A percentile compares a stretch with the other conserved stretches of the same genome.
Conservation (phyloP, 2,797 vertebrate species). For the Eulemur mongoz region DNA sequence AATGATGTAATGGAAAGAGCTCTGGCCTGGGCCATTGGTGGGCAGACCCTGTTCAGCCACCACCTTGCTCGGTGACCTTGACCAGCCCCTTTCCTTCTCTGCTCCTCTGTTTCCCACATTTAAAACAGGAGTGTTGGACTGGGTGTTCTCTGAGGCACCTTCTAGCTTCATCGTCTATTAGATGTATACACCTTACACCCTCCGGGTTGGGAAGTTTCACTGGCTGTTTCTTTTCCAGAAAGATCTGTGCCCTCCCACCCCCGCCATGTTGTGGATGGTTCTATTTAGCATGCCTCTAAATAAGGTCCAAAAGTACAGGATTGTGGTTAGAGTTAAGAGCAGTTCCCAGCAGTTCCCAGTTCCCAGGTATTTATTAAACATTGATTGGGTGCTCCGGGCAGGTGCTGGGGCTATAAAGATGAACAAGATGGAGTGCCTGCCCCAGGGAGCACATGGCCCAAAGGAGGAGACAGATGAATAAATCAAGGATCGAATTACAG, state of each 20-base stretch:
- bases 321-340: not conserved
- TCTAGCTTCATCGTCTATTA: not conserved
- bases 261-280: not conserved
- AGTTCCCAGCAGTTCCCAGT: not conserved
- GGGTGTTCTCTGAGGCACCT: not conserved
- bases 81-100: not conserved
- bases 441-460: not conserved
- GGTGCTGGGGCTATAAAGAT: not conserved
- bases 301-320: not conserved
- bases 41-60: not conserved
- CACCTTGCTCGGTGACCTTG: not conserved
- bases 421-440: not conserved
- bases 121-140: not conserved
- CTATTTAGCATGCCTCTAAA: not conserved
- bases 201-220: not conserved
- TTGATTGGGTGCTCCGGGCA: not conserved
- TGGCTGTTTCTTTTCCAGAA: not conserved
- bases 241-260: not conserved
- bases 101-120: not conserved
- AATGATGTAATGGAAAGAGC: not conserved
- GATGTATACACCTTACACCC: not conserved
- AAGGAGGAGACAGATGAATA: not conserved
- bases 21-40: not conserved
- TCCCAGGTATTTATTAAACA: not conserved
- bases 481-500: not conserved